Conservation (phyloP, 2,888 invertebrate species). For the Heteromurus nitidus region DNA sequence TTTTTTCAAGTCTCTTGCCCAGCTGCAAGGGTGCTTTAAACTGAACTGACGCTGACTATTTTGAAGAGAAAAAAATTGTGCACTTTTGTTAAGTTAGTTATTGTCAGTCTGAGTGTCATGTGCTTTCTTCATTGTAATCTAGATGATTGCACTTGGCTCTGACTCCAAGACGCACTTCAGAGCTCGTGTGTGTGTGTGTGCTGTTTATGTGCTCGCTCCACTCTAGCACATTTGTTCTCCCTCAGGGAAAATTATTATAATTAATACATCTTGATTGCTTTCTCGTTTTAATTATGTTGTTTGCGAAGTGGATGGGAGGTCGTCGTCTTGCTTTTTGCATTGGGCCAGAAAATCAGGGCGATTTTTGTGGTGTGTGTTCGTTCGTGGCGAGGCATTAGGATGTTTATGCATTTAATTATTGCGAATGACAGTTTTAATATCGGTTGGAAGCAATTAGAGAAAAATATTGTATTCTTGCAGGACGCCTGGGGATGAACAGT, state of each 20-base stretch:
- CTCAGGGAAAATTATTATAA: constrained; percentile 26
- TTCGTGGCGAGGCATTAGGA: constrained; percentile 14
- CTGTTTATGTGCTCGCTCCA: too few species aligned
- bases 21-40: too few species aligned
- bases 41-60: too few species aligned
- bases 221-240: too few species aligned
- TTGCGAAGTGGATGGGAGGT: constrained; percentile 36
- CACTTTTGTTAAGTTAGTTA: neutral
- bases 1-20: too few species aligned
- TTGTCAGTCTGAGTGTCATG: too few species aligned
- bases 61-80: neutral
- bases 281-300: constrained; percentile 44
- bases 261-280: constrained; percentile 43
- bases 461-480: too few species aligned
- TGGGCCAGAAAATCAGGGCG: neutral
- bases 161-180: neutral
- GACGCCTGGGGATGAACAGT: too few species aligned
- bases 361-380: neutral
- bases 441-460: neutral
- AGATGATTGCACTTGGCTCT: neutral
- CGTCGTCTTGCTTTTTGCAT: too few species aligned
- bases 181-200: neutral
- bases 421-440: constrained; percentile 24
- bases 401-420: constrained; percentile 48
- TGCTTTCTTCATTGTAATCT: too few species aligned